Base-by-base conservation (phyloP, 2,888 invertebrate species). In the Plagodis pulveraria region DNA sequence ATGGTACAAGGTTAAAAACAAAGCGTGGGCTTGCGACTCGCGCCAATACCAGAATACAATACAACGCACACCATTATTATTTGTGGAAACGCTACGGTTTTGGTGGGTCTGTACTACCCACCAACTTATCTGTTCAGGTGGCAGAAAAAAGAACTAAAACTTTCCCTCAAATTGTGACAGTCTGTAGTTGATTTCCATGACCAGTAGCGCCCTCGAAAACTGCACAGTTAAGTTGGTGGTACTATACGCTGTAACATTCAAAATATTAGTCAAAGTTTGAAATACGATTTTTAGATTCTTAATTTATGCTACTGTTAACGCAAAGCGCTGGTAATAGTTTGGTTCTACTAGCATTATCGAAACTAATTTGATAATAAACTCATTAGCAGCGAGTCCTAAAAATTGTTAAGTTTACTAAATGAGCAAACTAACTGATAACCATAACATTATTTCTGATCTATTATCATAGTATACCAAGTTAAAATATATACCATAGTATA, bases 1-100 rank as follows among this genome's bases (percentile, higher is more conserved):
- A 70, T 69, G 65, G 65, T 67, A 78, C 89, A 89, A 89, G 89
- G 89, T 88, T 86, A 84, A 76, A 69, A 76, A 67, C 71, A 67
- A 71, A 74, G 83, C 84, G 88, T 87, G 84, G 88, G 87, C 73
- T 73, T 73, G 76, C 68, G 74, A 72, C 74, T 72, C 73, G 77
- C 76, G 82, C 81, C 78, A 84, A 81, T 78, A 69, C 62, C 52
- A 65, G 62, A 69, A 65, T 67, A 65, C 62, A 69, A 62, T 56
- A 77, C 71, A 67, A 74, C 71, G 66, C 66, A 67, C 63, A 65
- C 67, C 67, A 74, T 69, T 67, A 65, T 65, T 70, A 10, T 10
- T 40, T 22, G 71, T 64, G 50, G 48, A 51, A 61, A 58, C 56
- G 11, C 53, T 57, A 60, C 55, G 55, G 52, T 55, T 52, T 55